Evolutionary conservation across 2,888 invertebrate species (phyloP).

Genomic region (Orchestes rusci): DNA sequence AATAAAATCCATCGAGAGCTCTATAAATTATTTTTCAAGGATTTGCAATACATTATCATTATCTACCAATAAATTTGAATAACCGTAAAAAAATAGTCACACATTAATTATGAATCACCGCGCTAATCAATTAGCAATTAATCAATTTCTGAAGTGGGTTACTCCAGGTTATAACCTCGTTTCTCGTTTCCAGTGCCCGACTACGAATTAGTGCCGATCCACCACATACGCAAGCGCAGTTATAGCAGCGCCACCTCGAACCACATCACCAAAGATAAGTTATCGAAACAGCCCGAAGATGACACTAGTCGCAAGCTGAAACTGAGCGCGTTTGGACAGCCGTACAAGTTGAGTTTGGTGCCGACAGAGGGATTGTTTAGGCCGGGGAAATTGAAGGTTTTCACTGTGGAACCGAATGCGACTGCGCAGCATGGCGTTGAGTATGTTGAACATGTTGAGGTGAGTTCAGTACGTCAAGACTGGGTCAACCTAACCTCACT

Average conservation of each 20-base stretch:
- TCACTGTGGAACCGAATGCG: constrained; percentile 70
- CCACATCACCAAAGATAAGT: not conserved
- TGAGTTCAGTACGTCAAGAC: constrained; percentile 41
- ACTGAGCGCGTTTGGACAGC: constrained; percentile 73
- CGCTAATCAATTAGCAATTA: no score
- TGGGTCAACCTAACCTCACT: no score
- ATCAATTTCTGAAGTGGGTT: no score
- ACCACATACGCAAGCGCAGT: constrained; percentile 52
- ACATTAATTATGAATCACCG: no score
- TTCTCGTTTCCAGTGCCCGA: constrained; percentile 69
- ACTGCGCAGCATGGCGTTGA: constrained; percentile 72
- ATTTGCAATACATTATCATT: no score
- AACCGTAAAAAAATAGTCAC: no score
- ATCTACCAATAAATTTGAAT: no score
- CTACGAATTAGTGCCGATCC: constrained; percentile 76
- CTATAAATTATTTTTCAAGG: no score
- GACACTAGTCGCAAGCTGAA: constrained; percentile 47
- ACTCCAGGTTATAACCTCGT: no score
- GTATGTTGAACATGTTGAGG: constrained; percentile 69
- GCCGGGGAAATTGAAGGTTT: constrained; percentile 71
- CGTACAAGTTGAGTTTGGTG: constrained; percentile 64
- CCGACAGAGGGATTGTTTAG: constrained; percentile 72
- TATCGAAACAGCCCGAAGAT: constrained; percentile 5
- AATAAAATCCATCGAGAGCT: no score
- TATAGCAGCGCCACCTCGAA: constrained; percentile 8